phyloP scores from a whole-genome alignment of 2,113 vertebrate species.

The Phalacrocorax brasilianus region DNA sequence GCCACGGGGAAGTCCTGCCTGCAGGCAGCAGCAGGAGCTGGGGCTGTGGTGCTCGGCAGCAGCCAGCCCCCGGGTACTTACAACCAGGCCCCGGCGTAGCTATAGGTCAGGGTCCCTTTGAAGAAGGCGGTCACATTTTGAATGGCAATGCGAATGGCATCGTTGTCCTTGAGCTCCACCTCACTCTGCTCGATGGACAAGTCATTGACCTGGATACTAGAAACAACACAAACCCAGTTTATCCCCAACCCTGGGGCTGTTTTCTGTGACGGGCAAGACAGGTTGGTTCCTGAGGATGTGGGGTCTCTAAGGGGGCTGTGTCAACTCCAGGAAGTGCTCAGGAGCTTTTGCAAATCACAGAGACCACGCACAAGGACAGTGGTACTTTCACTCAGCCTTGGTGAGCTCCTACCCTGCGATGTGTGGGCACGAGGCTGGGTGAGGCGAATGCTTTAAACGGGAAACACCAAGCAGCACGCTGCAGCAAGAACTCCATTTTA shows the following conservation, averaged over 20 bases:
- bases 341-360: background rate
- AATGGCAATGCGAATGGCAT: slow-evolving; percentile 74
- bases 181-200: slow-evolving; percentile 79
- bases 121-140: slow-evolving; percentile 79
- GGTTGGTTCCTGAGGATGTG: background rate
- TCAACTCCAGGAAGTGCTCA: fast-evolving
- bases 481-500: background rate
- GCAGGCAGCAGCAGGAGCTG: background rate
- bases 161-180: slow-evolving; percentile 75
- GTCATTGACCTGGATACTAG: slow-evolving; percentile 83
- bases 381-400: background rate
- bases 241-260: fast-evolving
- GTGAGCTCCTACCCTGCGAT: fast-evolving
- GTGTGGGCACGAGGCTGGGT: fast-evolving
- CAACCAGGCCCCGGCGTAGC: slow-evolving; percentile 77
- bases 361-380: fast-evolving
- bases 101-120: slow-evolving; percentile 80
- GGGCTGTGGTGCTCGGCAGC: fast-evolving
- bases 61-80: slow-evolving; percentile 54
- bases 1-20: background rate
- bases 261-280: fast-evolving
- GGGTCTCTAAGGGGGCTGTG: background rate
- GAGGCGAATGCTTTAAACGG: background rate
- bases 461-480: fast-evolving
- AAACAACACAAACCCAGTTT: background rate